Conservation (phyloP, 2,797 vertebrate genomes). For the Menidia menidia region DNA sequence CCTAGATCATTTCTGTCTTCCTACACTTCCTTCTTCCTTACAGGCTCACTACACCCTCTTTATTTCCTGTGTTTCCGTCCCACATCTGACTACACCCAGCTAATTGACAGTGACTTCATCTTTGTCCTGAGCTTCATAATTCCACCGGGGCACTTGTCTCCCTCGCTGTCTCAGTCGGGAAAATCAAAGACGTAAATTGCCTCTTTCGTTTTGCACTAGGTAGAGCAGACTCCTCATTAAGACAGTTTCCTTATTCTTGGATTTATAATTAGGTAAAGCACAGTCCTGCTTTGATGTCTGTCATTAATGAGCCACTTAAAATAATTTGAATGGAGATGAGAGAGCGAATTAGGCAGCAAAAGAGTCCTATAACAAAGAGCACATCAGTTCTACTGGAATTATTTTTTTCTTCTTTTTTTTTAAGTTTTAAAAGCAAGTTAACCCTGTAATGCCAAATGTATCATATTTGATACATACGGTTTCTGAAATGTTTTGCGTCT, state of each 20-base stretch:
- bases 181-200: constrained; percentile 27
- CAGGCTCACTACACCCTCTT: no score
- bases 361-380: no score
- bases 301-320: constrained; percentile 33
- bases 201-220: constrained; percentile 33
- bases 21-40: no score
- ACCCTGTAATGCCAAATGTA: no score
- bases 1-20: no score
- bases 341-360: no score
- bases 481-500: no score
- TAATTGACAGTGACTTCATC: constrained; percentile 23
- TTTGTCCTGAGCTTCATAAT: constrained; percentile 3
- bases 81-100: constrained; percentile 5
- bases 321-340: not conserved
- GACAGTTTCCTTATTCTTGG: constrained; percentile 22
- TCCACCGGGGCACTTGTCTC: constrained; percentile 44
- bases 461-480: no score
- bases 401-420: no score
- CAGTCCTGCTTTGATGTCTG: constrained; percentile 28
- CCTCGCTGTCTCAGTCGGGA: not conserved
- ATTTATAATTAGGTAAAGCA: not conserved
- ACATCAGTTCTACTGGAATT: no score
- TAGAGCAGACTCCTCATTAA: constrained; percentile 37
- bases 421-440: no score
- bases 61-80: no score